Base-by-base conservation (phyloP, 2,113 vertebrate species). In the Piprites chloris region DNA sequence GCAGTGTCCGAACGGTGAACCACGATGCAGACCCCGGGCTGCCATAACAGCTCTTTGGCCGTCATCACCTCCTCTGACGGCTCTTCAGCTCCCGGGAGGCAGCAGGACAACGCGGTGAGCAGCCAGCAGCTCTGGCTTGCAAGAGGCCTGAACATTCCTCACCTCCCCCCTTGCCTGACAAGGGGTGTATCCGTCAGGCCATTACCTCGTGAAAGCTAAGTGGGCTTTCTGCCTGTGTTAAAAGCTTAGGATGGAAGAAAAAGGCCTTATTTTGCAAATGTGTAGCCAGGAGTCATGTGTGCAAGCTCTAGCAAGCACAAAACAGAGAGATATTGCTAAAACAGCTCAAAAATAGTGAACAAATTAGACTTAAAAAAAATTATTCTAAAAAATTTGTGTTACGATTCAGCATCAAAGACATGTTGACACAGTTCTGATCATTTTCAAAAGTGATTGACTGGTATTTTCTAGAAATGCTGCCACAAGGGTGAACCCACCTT, bases 71-170 rank as follows among this genome's bases (percentile, higher is more conserved):
- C 30, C 53, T 44, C 35, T 17, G 33, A 56, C 2, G 0, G 44
- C 30, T 88, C 49, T 9, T 68, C 83, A 66, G 27, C 58, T 37
- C 33, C 79, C 52, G 16, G 14, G 19, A 61, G 12, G 28, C 16
- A 80, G 39, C 2, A 11, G 44, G 33, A 47, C 0, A 0, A 73
- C 0, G 0, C 13, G 39, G 26, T 35, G 30, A 55, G 67, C 4
- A 14, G 47, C 32, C 14, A 19, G 62, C 23, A 88, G 44, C 41
- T 61, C 49, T n/a, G 41, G 24, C 46, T 63, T 1, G 1, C 20
- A 73, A 39, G 46, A 46, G 26, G 9, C 27, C 19, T 56, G 28
- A 46, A 52, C 3, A 5, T 52, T 22, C 22, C 39, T 8, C 3
- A 41, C 12, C 33, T 52, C 4, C 9, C 5, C 5, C 15, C 27